A percentile compares a stretch with the other conserved stretches of the same genome.
phyloP scores from a whole-genome alignment of 2,888 invertebrate species.

The Amphiduros pacificus region DNA sequence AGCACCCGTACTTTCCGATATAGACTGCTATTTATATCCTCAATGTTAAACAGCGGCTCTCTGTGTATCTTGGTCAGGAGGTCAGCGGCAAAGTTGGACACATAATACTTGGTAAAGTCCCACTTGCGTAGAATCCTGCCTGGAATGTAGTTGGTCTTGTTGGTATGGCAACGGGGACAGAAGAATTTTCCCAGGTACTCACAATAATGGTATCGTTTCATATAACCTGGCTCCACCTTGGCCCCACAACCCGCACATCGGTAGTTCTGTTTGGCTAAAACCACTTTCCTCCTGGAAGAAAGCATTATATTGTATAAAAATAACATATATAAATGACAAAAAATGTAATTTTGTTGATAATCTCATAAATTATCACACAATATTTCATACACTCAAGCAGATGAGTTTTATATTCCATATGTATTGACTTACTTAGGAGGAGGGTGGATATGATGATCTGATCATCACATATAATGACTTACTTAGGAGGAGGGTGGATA shows the following conservation, averaged over 20 bases:
- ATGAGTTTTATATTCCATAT: no score
- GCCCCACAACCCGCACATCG: slow-evolving; percentile 85
- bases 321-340: not conserved
- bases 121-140: slow-evolving; percentile 62
- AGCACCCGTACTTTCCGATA: slow-evolving; percentile 68
- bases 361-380: no score
- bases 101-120: slow-evolving; percentile 71
- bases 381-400: no score
- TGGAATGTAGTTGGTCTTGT: slow-evolving; percentile 72
- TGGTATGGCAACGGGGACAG: slow-evolving; percentile 83
- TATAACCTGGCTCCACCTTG: slow-evolving; percentile 71
- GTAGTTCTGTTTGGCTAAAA: slow-evolving; percentile 75
- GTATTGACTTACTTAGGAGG: no score
- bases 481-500: no score
- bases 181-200: slow-evolving; percentile 83
- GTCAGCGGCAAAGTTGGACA: slow-evolving; percentile 78
- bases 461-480: no score
- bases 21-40: slow-evolving; percentile 71
- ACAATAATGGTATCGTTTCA: slow-evolving; percentile 77
- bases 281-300: slow-evolving; percentile 65
- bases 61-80: slow-evolving; percentile 75
- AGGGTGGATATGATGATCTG: no score
- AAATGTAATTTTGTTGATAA: not conserved
- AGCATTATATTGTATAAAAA: not conserved
- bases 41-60: slow-evolving; percentile 78